A percentile compares a stretch with the other conserved stretches of the same genome.
Conservation (phyloP, 1,140 invertebrate species). For the Drosophila lacertosa region DNA sequence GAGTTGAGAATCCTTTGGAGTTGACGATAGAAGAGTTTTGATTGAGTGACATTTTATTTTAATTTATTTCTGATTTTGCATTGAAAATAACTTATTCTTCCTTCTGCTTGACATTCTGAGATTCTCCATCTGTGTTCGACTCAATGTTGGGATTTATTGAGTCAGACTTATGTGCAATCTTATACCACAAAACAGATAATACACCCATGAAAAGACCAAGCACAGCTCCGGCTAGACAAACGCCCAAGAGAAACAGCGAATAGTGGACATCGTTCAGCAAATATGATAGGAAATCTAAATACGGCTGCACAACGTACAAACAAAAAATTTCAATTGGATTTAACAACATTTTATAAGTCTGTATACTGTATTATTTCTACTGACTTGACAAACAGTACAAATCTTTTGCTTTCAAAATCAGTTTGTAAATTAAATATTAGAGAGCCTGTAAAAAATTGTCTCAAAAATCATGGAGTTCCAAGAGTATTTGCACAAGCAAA, state of each 20-base stretch:
- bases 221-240: conserved; percentile 30
- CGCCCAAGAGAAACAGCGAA: conserved; percentile 18
- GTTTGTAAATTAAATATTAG: neutral
- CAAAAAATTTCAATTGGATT: conserved; percentile 60
- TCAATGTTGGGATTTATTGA: too few species aligned
- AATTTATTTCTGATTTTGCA: neutral
- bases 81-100: neutral
- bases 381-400: too few species aligned
- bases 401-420: neutral
- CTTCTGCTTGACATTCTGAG: neutral
- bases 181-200: conserved; percentile 49
- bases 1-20: neutral
- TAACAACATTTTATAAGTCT: conserved; percentile 42
- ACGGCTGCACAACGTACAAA: conserved; percentile 34
- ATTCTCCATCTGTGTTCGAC: neutral
- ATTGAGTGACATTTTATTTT: neutral
- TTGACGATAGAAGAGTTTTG: too few species aligned
- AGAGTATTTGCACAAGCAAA: conserved; percentile 50
- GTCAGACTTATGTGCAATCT: neutral
- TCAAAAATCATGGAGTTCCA: conserved; percentile 43
- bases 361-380: too few species aligned
- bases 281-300: conserved; percentile 49
- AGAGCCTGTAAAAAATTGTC: conserved; percentile 9
- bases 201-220: conserved; percentile 41
- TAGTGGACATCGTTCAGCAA: conserved; percentile 45